phyloP scores from a whole-genome alignment of 1,140 invertebrate genomes.

The Caenorhabditis inopinata region DNA sequence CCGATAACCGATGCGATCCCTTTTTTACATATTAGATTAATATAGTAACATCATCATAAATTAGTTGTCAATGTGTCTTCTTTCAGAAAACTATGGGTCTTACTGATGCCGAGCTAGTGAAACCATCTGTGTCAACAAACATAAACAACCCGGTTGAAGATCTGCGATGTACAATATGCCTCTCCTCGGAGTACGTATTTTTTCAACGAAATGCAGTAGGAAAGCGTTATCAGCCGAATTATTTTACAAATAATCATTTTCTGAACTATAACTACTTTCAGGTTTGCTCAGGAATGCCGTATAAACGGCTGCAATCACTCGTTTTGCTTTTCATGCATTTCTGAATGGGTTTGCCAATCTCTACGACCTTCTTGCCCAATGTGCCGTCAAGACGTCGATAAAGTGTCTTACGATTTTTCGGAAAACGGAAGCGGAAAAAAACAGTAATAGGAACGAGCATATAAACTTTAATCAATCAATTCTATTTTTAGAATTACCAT shows the following conservation, averaged over 20 bases:
- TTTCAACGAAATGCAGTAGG: no score
- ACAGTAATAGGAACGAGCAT: neutral
- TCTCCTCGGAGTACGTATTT: neutral
- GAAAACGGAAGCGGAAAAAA: neutral
- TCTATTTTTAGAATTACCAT: neutral
- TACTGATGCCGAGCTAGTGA: neutral
- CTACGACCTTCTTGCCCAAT: neutral
- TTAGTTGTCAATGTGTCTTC: no score
- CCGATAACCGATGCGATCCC: no score
- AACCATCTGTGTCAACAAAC: neutral
- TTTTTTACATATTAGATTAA: no score
- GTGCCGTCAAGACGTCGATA: neutral
- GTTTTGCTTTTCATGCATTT: neutral
- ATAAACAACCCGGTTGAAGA: neutral
- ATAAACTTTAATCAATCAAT: neutral
- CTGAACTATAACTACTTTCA: no score
- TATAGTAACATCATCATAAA: no score
- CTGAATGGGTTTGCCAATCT: constrained; percentile 10
- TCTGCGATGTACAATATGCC: neutral
- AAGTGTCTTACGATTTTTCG: neutral
- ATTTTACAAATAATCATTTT: no score
- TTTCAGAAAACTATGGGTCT: constrained; percentile 3
- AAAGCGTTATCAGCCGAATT: no score
- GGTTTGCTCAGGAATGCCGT: neutral
- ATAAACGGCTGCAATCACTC: neutral